Percentiles rank a stretch among this genome's conserved stretches.
These are phyloP conservation scores for Taphrorychus bicolor DNA, from an alignment of 2,888 invertebrate species.

Conservation along the genomic window DNA sequence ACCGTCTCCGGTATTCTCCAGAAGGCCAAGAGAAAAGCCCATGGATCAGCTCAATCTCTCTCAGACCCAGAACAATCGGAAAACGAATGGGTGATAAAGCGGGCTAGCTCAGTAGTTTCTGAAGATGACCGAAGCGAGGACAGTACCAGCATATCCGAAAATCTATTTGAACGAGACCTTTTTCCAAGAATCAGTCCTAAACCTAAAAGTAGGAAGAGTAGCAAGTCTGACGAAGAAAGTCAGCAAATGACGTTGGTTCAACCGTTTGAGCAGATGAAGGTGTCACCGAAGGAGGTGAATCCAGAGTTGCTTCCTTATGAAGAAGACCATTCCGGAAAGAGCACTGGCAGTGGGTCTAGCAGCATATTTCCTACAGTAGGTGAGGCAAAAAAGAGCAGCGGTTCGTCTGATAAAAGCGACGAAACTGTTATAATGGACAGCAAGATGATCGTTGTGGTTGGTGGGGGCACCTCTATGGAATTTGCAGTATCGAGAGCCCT, in stretches of 20 bases:
- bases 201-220: slow-evolving; percentile 35
- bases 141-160: slow-evolving; percentile 69
- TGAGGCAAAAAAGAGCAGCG: slow-evolving; percentile 70
- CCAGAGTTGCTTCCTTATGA: slow-evolving; percentile 53
- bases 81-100: slow-evolving; percentile 70
- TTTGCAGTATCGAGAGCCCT: slow-evolving; percentile 84
- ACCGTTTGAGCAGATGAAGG: slow-evolving; percentile 42
- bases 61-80: slow-evolving; percentile 82
- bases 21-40: slow-evolving; percentile 77
- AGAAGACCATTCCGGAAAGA: slow-evolving; percentile 67
- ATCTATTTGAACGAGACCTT: slow-evolving; percentile 67
- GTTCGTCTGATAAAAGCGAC: slow-evolving; percentile 67
- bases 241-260: slow-evolving; percentile 33
- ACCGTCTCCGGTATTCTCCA: slow-evolving; percentile 86
- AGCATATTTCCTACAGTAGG: slow-evolving; percentile 76
- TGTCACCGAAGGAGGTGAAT: slow-evolving; percentile 27
- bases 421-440: slow-evolving; percentile 62
- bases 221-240: slow-evolving; percentile 37
- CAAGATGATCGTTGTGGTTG: slow-evolving; percentile 61
- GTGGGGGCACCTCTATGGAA: slow-evolving; percentile 76
- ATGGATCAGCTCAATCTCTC: slow-evolving; percentile 68
- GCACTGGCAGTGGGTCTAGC: slow-evolving; percentile 68
- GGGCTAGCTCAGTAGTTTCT: slow-evolving; percentile 74
- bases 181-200: slow-evolving; percentile 67
- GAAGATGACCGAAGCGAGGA: slow-evolving; percentile 71